A percentile compares a stretch with the other conserved stretches of the same genome.
Evolutionary conservation across 92 coral and sea anemone genomes (phyloP).

Genomic region (Scolanthus callimorphus): DNA sequence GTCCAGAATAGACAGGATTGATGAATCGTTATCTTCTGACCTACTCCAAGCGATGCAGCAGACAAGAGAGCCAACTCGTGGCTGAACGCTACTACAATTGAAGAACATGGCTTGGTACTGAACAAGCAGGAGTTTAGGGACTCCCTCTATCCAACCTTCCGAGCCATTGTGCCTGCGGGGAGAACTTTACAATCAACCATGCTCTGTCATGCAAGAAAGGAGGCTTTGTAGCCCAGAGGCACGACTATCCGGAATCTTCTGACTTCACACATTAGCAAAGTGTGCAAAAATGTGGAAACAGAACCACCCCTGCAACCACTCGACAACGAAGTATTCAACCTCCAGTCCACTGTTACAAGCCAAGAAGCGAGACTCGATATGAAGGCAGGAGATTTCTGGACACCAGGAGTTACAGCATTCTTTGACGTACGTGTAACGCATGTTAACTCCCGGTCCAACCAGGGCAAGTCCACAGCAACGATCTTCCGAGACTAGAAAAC

Average conservation of each 20-base stretch:
- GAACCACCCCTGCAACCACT: conserved; percentile 37
- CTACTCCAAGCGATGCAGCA: conserved; percentile 39
- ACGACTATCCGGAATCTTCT: conserved; percentile 23
- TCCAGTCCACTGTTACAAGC: conserved; percentile 1
- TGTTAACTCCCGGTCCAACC: conserved; percentile 33
- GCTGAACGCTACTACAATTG: conserved; percentile 29
- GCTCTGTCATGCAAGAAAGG: conserved; percentile 22
- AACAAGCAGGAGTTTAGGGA: conserved; percentile 44
- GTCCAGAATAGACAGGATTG: conserved; percentile 30
- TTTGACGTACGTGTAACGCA: conserved; percentile 31
- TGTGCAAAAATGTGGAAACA: conserved; percentile 28
- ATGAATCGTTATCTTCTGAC: conserved; percentile 32
- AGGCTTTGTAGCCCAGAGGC: conserved; percentile 28
- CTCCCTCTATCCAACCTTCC: conserved; percentile 22
- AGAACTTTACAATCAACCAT: conserved; percentile 18
- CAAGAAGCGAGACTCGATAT: conserved; percentile 29
- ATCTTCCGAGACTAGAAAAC: conserved; percentile 30
- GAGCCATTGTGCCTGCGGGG: conserved; percentile 21
- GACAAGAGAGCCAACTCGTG: too few species aligned
- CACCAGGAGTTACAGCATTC: conserved; percentile 19
- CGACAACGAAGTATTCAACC: conserved; percentile 19
- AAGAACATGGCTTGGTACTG: conserved; percentile 40
- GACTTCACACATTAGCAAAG: conserved; percentile 14
- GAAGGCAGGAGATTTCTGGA: conserved; percentile 5
- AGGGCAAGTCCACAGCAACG: too few species aligned